Conservation (phyloP, 1,140 invertebrate genomes). For the Lutraria rhynchaena region DNA sequence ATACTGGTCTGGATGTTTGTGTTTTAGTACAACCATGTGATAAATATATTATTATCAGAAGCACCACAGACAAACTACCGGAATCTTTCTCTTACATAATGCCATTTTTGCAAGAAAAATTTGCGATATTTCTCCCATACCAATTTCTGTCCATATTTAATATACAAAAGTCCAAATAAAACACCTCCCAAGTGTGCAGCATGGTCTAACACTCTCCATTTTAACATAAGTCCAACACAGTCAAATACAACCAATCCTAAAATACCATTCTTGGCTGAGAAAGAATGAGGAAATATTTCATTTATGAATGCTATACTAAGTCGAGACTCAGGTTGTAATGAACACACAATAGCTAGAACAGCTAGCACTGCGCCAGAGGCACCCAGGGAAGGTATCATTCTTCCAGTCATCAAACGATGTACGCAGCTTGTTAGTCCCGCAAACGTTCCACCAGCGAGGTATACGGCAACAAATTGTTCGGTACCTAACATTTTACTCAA, state of each 20-base stretch:
- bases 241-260: conserved; percentile 93
- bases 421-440: conserved; percentile 82
- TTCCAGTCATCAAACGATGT: background rate
- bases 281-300: conserved; percentile 89
- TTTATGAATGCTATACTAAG: conserved; percentile 93
- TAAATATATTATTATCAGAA: too few species aligned
- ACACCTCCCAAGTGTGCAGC: conserved; percentile 98
- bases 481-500: conserved; percentile 90
- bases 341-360: conserved; percentile 93
- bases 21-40: too few species aligned
- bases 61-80: too few species aligned
- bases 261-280: conserved; percentile 92
- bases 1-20: too few species aligned
- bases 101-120: background rate
- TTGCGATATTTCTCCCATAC: conserved; percentile 2
- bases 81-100: background rate
- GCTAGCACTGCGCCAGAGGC: conserved; percentile 96
- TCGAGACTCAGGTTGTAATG: conserved; percentile 91
- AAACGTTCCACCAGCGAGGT: conserved; percentile 86
- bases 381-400: conserved; percentile 38
- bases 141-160: conserved; percentile 24
- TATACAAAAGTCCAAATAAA: conserved; percentile 91
- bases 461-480: conserved; percentile 96
- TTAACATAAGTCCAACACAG: conserved; percentile 89
- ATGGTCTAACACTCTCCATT: conserved; percentile 97